phyloP scores from a whole-genome alignment of 2,888 invertebrate genomes.

The Orchestes rusci region DNA sequence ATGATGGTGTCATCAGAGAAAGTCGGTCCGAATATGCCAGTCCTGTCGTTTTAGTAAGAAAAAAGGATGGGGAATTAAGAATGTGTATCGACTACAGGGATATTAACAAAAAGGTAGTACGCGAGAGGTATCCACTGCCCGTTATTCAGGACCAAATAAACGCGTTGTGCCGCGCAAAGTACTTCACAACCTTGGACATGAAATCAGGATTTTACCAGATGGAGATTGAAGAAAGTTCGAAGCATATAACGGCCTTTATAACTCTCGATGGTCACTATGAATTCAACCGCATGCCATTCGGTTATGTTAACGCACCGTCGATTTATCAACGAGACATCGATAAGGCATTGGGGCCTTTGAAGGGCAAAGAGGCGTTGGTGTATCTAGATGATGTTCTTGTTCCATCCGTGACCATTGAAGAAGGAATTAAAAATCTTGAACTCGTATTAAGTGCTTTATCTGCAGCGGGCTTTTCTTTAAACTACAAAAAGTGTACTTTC shows the following conservation, averaged over 20 bases:
- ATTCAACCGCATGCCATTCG: slow-evolving; percentile 20
- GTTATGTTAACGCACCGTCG: slow-evolving; percentile 23
- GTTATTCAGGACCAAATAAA: slow-evolving; percentile 26
- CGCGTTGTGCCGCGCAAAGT: slow-evolving; percentile 20
- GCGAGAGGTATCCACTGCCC: slow-evolving; percentile 20
- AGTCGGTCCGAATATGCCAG: slow-evolving; percentile 26
- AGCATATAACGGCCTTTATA: slow-evolving; percentile 8
- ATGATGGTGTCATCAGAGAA: slow-evolving; percentile 6
- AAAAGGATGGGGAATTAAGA: slow-evolving; percentile 22
- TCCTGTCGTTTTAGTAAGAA: slow-evolving; percentile 27
- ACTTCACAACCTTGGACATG: slow-evolving; percentile 28
- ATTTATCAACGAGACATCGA: slow-evolving; percentile 25
- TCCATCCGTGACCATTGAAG: slow-evolving; percentile 15
- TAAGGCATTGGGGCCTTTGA: slow-evolving; percentile 24
- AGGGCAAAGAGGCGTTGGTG: slow-evolving; percentile 21
- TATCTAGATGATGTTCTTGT: slow-evolving; percentile 27
- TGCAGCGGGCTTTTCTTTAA: no score
- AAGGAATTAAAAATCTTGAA: no score
- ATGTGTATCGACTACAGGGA: slow-evolving; percentile 26
- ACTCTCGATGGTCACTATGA: slow-evolving; percentile 11
- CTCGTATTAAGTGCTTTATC: no score
- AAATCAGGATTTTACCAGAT: slow-evolving; percentile 26
- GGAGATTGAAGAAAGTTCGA: not conserved
- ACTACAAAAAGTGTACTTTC: no score
- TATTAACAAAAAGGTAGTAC: slow-evolving; percentile 24